Evolutionary conservation across 2,888 invertebrate species (phyloP).

Genomic region (Pristionchus exspectatus): DNA sequence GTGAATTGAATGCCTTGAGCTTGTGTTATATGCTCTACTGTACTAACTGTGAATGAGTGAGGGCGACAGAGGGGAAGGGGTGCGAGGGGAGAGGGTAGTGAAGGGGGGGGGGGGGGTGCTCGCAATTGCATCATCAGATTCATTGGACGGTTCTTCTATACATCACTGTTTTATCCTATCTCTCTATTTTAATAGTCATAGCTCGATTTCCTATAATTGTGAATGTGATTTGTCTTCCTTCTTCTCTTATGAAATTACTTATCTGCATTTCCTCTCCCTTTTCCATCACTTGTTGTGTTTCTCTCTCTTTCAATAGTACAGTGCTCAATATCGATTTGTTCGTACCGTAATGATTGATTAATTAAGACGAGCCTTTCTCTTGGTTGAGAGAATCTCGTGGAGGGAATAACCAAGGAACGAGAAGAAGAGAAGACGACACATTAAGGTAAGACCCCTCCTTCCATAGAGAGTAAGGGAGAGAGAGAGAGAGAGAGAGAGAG

Average conservation of each 20-base stretch:
- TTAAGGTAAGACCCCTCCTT: background rate
- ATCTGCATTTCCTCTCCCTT: background rate
- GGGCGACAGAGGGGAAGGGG: background rate
- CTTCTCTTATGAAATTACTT: background rate
- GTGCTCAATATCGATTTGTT: background rate
- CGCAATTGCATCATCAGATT: background rate
- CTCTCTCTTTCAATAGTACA: background rate
- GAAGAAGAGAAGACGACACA: conserved; percentile 12
- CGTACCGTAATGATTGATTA: background rate
- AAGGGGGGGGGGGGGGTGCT: background rate
- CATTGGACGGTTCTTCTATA: background rate
- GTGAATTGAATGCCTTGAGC: background rate
- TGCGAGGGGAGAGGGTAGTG: too few species aligned
- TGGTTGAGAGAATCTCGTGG: conserved; percentile 27
- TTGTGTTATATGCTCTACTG: background rate
- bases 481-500: background rate
- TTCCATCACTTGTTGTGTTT: too few species aligned
- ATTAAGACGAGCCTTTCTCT: conserved; percentile 51
- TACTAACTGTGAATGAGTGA: background rate
- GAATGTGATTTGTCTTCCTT: background rate
- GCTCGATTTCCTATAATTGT: background rate
- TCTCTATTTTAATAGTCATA: background rate
- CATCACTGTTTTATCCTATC: background rate
- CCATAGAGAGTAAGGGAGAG: background rate
- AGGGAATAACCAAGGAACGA: background rate